These are phyloP conservation scores for Ptilodon capucinus DNA, from an alignment of 2,888 invertebrate genomes.

Conservation along the genomic window DNA sequence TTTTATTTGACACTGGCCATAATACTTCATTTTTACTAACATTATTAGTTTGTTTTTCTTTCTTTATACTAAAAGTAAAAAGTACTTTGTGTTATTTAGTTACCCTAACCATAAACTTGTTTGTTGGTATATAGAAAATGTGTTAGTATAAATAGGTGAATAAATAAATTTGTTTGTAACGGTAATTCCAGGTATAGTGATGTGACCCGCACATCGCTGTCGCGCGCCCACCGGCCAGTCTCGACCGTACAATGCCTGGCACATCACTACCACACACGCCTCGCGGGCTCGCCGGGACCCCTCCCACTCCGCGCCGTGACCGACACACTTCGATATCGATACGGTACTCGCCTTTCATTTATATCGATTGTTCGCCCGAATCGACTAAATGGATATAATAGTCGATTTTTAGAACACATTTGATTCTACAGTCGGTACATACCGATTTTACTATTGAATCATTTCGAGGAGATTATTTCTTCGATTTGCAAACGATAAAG, in stretches of 20 bases:
- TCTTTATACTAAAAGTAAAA: no score
- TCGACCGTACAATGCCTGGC: conserved; percentile 37
- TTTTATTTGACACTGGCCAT: no score
- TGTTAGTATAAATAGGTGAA: no score
- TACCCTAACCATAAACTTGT: no score
- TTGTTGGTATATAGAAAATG: no score
- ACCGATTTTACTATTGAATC: neutral
- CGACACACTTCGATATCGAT: neutral
- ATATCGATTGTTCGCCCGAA: neutral
- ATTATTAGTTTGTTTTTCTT: no score
- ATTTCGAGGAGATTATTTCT: no score
- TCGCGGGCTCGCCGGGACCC: neutral
- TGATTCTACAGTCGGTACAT: neutral
- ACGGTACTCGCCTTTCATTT: neutral
- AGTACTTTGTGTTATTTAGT: no score
- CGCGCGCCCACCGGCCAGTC: conserved; percentile 19
- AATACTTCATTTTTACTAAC: no score
- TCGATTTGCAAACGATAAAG: no score
- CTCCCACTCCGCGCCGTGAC: neutral
- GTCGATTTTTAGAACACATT: neutral
- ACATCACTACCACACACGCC: conserved; percentile 25
- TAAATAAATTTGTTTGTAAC: neutral
- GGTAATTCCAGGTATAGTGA: conserved; percentile 15
- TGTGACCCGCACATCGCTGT: conserved; percentile 9
- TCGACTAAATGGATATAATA: neutral